These are phyloP conservation scores for Rhamphomyia laevipes DNA, from an alignment of 2,888 invertebrate species.

Conservation along the genomic window DNA sequence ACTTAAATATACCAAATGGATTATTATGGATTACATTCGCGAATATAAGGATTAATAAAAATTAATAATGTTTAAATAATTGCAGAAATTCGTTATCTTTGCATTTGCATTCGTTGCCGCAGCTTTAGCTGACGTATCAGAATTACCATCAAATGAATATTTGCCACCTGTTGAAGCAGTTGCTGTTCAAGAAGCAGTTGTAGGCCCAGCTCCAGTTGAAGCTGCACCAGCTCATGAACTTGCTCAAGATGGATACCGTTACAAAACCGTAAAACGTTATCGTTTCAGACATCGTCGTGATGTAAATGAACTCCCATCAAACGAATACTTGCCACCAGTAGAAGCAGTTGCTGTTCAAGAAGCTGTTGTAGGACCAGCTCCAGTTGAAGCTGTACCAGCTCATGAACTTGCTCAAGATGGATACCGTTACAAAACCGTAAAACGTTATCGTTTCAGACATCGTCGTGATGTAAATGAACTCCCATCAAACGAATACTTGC, in stretches of 20 bases:
- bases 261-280: slow-evolving; percentile 16
- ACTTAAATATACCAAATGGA: too few relatives aligned
- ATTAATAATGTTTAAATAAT: background rate
- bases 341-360: slow-evolving; percentile 15
- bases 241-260: slow-evolving; percentile 18
- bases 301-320: background rate
- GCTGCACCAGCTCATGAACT: slow-evolving; percentile 16
- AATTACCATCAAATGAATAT: background rate
- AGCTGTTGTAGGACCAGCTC: slow-evolving; percentile 11
- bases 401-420: slow-evolving; percentile 26
- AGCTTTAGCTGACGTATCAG: background rate
- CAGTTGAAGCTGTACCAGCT: slow-evolving; percentile 17
- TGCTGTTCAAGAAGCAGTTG: slow-evolving; percentile 1
- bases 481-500: slow-evolving; percentile 22
- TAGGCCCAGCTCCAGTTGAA: slow-evolving; percentile 1
- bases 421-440: slow-evolving; percentile 21
- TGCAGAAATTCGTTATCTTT: background rate
- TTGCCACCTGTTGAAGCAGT: background rate
- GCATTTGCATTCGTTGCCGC: background rate
- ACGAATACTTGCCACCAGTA: background rate
- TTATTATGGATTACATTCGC: too few relatives aligned
- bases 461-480: slow-evolving; percentile 9
- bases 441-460: slow-evolving; percentile 17
- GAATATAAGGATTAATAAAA: background rate
- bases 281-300: slow-evolving; percentile 16